Evolutionary conservation across 2,113 vertebrate species (phyloP).

Genomic region (Melanerpes formicivorus): DNA sequence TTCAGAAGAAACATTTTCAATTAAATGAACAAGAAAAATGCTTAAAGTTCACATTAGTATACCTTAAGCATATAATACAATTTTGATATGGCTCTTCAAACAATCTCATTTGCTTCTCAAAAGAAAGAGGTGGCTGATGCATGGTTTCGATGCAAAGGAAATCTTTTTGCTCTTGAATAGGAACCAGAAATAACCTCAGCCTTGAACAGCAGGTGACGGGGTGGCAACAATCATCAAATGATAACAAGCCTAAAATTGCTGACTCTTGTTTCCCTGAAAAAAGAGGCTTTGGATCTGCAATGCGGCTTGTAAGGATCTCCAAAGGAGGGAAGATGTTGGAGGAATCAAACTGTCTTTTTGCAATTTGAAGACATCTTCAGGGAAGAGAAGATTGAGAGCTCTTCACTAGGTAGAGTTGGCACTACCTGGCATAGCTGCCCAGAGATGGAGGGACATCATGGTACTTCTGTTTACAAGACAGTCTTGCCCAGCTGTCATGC

Average conservation of each 20-base stretch:
- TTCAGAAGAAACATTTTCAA: not conserved
- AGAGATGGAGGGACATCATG: not conserved
- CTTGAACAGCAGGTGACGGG: not conserved
- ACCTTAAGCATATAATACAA: not conserved
- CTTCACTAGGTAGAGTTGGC: not conserved
- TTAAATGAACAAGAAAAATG: not conserved
- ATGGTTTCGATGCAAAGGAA: not conserved
- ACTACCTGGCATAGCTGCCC: not conserved
- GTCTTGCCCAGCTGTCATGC: not conserved
- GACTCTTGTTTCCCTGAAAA: not conserved
- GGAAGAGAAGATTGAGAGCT: not conserved
- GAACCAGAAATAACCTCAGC: not conserved
- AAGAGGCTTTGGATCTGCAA: not conserved
- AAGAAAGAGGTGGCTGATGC: not conserved
- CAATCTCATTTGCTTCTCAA: not conserved
- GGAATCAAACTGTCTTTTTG: not conserved
- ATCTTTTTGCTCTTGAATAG: not conserved
- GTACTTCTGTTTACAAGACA: not conserved
- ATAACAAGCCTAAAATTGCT: not conserved
- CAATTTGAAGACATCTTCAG: not conserved
- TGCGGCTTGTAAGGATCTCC: not conserved
- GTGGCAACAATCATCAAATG: not conserved
- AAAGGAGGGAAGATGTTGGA: not conserved
- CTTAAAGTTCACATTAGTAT: not conserved
- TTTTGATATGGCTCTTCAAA: not conserved